Evolutionary conservation across 1,140 invertebrate species (phyloP).

Genomic region (Mactra quadrangularis): DNA sequence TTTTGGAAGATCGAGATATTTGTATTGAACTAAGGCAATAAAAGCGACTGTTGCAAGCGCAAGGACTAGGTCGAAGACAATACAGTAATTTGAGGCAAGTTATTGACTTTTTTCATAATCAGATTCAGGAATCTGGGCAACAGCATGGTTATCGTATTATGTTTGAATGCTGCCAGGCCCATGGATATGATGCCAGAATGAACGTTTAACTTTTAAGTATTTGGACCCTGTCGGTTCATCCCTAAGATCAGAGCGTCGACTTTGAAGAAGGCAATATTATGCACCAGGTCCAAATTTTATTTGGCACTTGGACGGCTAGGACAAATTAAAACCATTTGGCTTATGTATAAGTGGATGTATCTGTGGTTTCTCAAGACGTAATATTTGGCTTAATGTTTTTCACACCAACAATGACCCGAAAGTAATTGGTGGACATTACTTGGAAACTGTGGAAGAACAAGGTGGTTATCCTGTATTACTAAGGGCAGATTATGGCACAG

Average conservation of each 20-base stretch:
- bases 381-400: conserved; percentile 78
- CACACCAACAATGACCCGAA: conserved; percentile 72
- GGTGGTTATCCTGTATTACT: conserved; percentile 52
- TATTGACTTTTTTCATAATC: conserved; percentile 9
- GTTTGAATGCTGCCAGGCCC: background rate
- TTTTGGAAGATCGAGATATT: background rate
- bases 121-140: conserved; percentile 11
- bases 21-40: background rate
- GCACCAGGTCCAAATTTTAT: conserved; percentile 73
- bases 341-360: conserved; percentile 77
- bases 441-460: conserved; percentile 60
- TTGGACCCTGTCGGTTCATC: conserved; percentile 5
- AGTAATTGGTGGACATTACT: conserved; percentile 72
- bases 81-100: background rate
- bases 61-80: conserved; percentile 14
- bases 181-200: background rate
- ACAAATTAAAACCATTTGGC: conserved; percentile 80
- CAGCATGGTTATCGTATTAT: conserved; percentile 35
- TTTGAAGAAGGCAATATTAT: conserved; percentile 65
- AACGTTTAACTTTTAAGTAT: conserved; percentile 12
- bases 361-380: conserved; percentile 75
- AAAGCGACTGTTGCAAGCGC: background rate
- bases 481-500: conserved; percentile 63
- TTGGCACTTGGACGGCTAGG: conserved; percentile 80
- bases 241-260: background rate